These are phyloP conservation scores for Eubasilissa regina DNA, from an alignment of 1,140 invertebrate genomes.

Conservation along the genomic window DNA sequence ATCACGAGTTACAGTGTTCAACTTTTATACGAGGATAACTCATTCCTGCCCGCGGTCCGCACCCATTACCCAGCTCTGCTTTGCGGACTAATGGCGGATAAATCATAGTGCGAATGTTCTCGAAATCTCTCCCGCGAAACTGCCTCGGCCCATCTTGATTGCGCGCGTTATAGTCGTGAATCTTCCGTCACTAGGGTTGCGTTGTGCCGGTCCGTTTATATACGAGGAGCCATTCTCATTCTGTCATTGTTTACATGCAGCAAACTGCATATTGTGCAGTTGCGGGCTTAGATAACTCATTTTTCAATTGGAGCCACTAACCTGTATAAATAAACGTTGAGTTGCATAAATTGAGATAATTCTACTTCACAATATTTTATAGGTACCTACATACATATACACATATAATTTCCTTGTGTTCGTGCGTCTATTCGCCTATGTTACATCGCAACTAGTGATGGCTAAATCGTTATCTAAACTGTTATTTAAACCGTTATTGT, in stretches of 20 bases:
- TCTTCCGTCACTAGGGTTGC: neutral
- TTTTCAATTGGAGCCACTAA: too few relatives aligned
- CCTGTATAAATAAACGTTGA: too few relatives aligned
- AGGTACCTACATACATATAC: too few relatives aligned
- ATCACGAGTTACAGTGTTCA: neutral
- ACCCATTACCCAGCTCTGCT: neutral
- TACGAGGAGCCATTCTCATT: neutral
- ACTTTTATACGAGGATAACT: neutral
- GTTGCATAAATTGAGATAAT: too few relatives aligned
- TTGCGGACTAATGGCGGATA: constrained; percentile 3
- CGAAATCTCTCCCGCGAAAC: constrained; percentile 2
- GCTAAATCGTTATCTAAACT: too few relatives aligned
- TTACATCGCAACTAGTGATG: too few relatives aligned
- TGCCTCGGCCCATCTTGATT: constrained; percentile 10
- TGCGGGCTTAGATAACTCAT: too few relatives aligned
- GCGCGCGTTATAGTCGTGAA: neutral
- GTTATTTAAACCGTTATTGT: too few relatives aligned
- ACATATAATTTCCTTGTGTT: too few relatives aligned
- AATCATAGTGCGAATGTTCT: constrained; percentile 9
- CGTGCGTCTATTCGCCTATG: too few relatives aligned
- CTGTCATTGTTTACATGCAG: neutral
- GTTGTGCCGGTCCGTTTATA: neutral
- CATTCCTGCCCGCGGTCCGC: constrained; percentile 8
- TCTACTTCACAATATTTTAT: too few relatives aligned
- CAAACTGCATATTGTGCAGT: too few relatives aligned